These are phyloP conservation scores for Drosophila phalerata DNA, from an alignment of 2,888 invertebrate species.

Conservation along the genomic window DNA sequence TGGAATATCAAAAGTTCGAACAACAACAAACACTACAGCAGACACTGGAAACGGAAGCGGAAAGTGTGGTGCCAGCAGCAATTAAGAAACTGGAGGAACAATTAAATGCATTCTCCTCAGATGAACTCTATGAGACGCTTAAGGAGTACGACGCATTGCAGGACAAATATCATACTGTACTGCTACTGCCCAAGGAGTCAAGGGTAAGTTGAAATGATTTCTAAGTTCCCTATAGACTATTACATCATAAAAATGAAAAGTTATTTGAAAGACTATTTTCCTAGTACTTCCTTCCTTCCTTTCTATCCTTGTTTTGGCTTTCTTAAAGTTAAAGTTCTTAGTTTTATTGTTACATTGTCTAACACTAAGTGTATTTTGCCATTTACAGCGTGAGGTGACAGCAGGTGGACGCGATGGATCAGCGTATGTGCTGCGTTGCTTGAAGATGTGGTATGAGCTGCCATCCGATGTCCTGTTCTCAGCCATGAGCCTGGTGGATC, in stretches of 20 bases:
- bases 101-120: constrained; percentile 81
- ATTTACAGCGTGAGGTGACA: constrained; percentile 88
- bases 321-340: neutral
- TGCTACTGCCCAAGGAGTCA: constrained; percentile 88
- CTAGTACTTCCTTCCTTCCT: too few relatives aligned
- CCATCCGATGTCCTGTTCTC: constrained; percentile 92
- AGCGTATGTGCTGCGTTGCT: constrained; percentile 92
- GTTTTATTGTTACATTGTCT: too few relatives aligned
- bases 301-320: too few relatives aligned
- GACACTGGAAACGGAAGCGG: constrained; percentile 64
- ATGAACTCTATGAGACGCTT: constrained; percentile 87
- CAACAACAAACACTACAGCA: constrained; percentile 71
- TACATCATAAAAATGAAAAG: too few relatives aligned
- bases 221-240: too few relatives aligned
- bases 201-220: constrained; percentile 86
- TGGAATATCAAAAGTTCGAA: constrained; percentile 84
- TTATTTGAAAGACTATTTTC: too few relatives aligned
- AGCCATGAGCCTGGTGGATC: constrained; percentile 92
- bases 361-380: neutral
- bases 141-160: constrained; percentile 90
- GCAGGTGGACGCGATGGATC: constrained; percentile 92
- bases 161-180: constrained; percentile 89
- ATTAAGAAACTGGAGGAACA: constrained; percentile 79
- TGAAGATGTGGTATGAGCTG: constrained; percentile 94
- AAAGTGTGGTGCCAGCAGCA: constrained; percentile 77